Base-by-base conservation (phyloP, 2,797 vertebrate genomes). In the Streptopelia turtur region DNA sequence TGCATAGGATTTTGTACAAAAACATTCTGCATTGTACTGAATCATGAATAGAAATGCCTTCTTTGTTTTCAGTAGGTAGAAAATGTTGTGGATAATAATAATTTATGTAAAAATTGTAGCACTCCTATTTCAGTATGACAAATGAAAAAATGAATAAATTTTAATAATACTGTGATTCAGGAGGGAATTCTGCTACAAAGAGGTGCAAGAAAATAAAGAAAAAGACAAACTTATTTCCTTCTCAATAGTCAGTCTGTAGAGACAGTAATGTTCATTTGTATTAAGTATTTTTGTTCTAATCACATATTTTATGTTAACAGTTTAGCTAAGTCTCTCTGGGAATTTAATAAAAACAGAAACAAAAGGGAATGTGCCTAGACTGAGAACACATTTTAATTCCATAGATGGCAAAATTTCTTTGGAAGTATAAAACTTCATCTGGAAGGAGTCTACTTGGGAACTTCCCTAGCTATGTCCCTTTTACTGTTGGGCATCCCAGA, bases 141-240 rank as follows among this genome's bases (percentile, higher is more conserved):
- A 83, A 87, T 89, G 65, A 68, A 93, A 87, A 83, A 95, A 77
- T 23, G 24, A 94, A 87, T 60, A 93, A 17, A 90, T 93, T 87
- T 92, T 82, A 68, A 80, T 87, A 93, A 70, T 56, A 30, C 53
- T 14, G 4, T 80, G 55, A 52, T 68, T 80, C 83, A 66, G 56
- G 30, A 75, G 89, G 71, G 78, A 93, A 69, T 90, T 91, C 45
- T 83, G 10, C 33, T 69, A 50, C 50, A 52, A 89, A 72, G 50
- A 65, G 3, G 22, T 75, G 15, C 17, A 85, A 49, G 17, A 22
- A 64, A 63, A 56, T 6, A 27, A 18, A 52, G 39, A 53, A 69
- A 45, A 30, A 23, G 11, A 10, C 9, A 82, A 78, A 69, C 0
- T 45, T 49, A 20, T 74, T 83, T 77, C 11, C 24, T 87, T 95